phyloP scores from a whole-genome alignment of 2,888 invertebrate species.

The Hirtodrosophila confusa region DNA sequence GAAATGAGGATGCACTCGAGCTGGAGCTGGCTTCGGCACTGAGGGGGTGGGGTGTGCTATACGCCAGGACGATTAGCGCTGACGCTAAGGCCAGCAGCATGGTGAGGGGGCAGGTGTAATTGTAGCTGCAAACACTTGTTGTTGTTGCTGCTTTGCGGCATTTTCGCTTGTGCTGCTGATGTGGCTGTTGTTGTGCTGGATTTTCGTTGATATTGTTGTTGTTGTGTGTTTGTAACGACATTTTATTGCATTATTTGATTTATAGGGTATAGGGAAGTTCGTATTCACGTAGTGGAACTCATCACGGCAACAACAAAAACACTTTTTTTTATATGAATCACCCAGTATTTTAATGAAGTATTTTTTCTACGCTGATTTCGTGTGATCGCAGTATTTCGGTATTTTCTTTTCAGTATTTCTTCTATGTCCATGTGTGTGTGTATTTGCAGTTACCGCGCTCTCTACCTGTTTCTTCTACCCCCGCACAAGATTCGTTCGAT shows the following conservation, averaged over 20 bases:
- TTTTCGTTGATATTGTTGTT: constrained; percentile 35
- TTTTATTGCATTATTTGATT: constrained; percentile 70
- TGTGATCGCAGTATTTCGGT: constrained; percentile 10
- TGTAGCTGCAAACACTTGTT: too few relatives aligned
- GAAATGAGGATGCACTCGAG: constrained; percentile 10
- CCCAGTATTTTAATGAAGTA: constrained; percentile 55
- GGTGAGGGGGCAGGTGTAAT: constrained; percentile 11
- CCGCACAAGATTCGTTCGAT: constrained; percentile 42
- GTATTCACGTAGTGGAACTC: constrained; percentile 46
- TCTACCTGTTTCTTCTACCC: constrained; percentile 12
- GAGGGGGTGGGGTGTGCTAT: constrained; percentile 6
- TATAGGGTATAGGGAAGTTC: constrained; percentile 2
- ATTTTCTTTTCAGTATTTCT: constrained; percentile 9
- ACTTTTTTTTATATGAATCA: constrained; percentile 44
- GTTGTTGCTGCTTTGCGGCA: constrained; percentile 42
- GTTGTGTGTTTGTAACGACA: constrained; percentile 56
- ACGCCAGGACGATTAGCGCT: constrained; percentile 13
- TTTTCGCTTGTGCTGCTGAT: constrained; percentile 67
- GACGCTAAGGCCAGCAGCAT: constrained; percentile 27
- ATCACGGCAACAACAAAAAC: constrained; percentile 38
- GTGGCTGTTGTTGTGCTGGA: constrained; percentile 64
- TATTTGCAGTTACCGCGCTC: constrained; percentile 29
- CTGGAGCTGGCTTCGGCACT: constrained; percentile 14
- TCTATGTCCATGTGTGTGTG: constrained; percentile 10
- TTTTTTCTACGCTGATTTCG: constrained; percentile 13